Base-by-base conservation (phyloP, 2,797 vertebrate genomes). In the Macropodus opercularis region DNA sequence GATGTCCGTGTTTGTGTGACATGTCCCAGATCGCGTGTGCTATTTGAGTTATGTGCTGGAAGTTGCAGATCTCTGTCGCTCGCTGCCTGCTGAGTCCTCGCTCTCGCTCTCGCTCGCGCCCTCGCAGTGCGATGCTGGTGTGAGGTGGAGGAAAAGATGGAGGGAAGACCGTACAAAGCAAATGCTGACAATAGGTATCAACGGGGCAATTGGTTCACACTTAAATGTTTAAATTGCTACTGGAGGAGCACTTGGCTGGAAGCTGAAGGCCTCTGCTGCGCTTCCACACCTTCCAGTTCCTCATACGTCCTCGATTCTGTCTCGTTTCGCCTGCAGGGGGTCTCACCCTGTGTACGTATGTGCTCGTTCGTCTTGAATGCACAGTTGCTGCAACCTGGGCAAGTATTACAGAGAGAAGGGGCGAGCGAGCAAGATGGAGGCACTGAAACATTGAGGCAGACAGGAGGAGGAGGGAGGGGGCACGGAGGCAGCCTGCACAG, bases 391-490 rank as follows among this genome's bases (percentile, higher is more conserved):
- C 65, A 64, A 57, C 48, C 31, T 8, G 68, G 56, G 77, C 58
- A 48, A 73, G 69, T 49, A 36, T 53, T 38, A 48, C 49, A 26
- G 36, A 53, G 61, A 66, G 62, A 47, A 60, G 56, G 38, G 38
- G 73, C 4, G 44, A 77, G 74, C 61, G 43, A 73, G 77, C 64
- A 80, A 87, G 89, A 91, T 85, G 79, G 86, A 91, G 76, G 67
- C 83, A 83, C 60, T 65, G 80, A 81, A 62, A 76, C 77, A 92
- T 88, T 80, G 80, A 80, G 71, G 62, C 59, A 90, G 90, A 89
- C 85, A 69, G 67, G 57, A 56, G 68, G 63, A 73, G 47, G 70
- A 49, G 40, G 66, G 60, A 64, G 61, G 67, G 42, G 50, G 67
- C 57, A 39, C 32, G 23, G 74, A 76, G 76, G 75, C 4, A 32